phyloP scores from a whole-genome alignment of 35 echinoderm and acorn worm genomes.

The Apostichopus californicus region DNA sequence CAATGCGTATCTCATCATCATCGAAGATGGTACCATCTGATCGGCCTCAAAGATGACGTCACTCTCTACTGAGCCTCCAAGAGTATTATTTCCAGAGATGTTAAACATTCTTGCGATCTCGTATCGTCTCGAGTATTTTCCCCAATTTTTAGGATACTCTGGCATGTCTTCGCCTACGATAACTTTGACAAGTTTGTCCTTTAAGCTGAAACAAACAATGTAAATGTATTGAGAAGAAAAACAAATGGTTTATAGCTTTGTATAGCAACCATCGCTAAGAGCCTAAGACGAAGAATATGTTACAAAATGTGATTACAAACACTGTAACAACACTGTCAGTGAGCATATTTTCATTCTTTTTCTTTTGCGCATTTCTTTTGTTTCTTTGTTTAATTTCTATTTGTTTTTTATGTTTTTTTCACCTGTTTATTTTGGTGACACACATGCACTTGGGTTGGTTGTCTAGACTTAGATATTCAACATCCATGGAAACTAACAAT shows the following conservation, averaged over 20 bases:
- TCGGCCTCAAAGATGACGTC: constrained; percentile 84
- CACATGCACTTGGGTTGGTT: too few species aligned
- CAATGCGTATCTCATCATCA: constrained; percentile 83
- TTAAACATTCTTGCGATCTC: constrained; percentile 77
- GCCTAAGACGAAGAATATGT: too few species aligned
- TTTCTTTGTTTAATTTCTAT: too few species aligned
- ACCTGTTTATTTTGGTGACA: too few species aligned
- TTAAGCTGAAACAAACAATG: constrained; percentile 41
- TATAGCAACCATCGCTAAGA: too few species aligned
- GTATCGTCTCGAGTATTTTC: constrained; percentile 78
- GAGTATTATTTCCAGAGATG: constrained; percentile 77
- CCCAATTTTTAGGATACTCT: constrained; percentile 80
- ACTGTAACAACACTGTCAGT: too few species aligned
- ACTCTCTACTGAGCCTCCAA: constrained; percentile 65
- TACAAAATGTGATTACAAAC: too few species aligned
- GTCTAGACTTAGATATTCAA: too few species aligned
- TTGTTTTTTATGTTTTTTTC: too few species aligned
- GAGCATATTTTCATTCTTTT: too few species aligned
- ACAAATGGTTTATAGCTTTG: background rate
- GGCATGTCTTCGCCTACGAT: constrained; percentile 61
- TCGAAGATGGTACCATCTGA: constrained; percentile 58
- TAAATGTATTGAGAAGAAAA: background rate
- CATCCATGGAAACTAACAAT: too few species aligned
- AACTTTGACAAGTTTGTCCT: constrained; percentile 57
- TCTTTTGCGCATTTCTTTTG: too few species aligned